Conservation (phyloP, 1,140 invertebrate genomes). For the Musca domestica region DNA sequence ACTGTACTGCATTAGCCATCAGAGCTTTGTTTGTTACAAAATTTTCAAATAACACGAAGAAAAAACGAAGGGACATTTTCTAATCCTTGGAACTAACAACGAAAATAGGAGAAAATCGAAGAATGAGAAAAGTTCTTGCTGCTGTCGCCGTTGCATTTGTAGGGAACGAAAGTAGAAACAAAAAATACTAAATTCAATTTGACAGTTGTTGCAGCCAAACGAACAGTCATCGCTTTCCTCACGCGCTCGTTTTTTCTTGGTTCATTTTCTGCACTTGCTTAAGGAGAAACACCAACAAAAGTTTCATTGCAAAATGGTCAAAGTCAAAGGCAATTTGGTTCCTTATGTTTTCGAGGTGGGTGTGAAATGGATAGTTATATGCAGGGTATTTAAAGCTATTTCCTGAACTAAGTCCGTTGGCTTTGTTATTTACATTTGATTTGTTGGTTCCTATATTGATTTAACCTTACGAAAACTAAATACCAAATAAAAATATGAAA, state of each 20-base stretch:
- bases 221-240: too few relatives aligned
- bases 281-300: neutral
- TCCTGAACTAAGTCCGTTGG: too few relatives aligned
- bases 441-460: too few relatives aligned
- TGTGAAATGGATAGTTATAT: neutral
- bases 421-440: too few relatives aligned
- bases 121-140: neutral
- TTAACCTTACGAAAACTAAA: too few relatives aligned
- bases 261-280: neutral
- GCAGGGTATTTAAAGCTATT: neutral
- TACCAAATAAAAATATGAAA: too few relatives aligned
- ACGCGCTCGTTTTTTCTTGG: neutral
- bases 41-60: neutral
- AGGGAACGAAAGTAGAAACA: neutral
- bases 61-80: neutral
- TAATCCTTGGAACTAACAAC: neutral
- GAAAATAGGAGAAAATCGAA: neutral
- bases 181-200: constrained; percentile 11
- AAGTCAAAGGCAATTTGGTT: neutral
- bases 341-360: neutral
- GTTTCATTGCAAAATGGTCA: constrained; percentile 3
- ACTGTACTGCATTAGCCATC: too few relatives aligned
- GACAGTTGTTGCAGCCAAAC: constrained; percentile 8
- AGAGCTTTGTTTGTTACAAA: too few relatives aligned
- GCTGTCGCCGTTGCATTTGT: neutral